Percentiles rank a stretch among this genome's conserved stretches.
Evolutionary conservation across 2,797 vertebrate species (phyloP).

Genomic region (Fratercula arctica): DNA sequence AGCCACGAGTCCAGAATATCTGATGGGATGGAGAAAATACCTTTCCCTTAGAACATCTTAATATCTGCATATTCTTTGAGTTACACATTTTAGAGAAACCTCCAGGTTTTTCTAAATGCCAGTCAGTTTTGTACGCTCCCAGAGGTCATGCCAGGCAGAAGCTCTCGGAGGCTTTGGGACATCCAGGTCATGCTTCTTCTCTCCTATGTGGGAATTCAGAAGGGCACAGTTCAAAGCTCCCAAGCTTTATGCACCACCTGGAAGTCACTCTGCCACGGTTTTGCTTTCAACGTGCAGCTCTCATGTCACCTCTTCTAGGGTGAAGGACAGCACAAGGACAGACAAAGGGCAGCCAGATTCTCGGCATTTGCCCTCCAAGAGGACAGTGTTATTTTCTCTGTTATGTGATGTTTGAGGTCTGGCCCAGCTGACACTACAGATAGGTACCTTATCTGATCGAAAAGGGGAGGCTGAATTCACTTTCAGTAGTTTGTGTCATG

Average conservation of each 20-base stretch:
- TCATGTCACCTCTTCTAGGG: neutral
- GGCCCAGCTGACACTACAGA: neutral
- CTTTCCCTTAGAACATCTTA: neutral
- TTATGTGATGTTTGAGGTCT: neutral
- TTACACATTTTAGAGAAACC: neutral
- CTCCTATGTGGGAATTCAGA: neutral
- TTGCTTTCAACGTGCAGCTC: neutral
- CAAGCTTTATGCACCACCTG: neutral
- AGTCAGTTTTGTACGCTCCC: neutral
- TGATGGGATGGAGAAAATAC: neutral
- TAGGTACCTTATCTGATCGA: neutral
- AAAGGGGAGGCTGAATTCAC: neutral
- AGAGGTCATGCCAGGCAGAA: neutral
- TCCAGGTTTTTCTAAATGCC: neutral
- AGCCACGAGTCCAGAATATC: constrained; percentile 9
- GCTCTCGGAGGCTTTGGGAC: neutral
- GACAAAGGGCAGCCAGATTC: neutral
- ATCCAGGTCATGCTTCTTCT: neutral
- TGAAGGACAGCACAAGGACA: neutral
- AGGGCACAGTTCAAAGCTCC: constrained; percentile 27
- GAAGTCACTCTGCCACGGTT: neutral
- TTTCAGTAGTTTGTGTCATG: neutral
- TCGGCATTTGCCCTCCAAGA: neutral
- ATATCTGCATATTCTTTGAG: neutral
- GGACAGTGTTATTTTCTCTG: neutral